phyloP scores from a whole-genome alignment of 2,888 invertebrate species.

The Camponotus fellah region DNA sequence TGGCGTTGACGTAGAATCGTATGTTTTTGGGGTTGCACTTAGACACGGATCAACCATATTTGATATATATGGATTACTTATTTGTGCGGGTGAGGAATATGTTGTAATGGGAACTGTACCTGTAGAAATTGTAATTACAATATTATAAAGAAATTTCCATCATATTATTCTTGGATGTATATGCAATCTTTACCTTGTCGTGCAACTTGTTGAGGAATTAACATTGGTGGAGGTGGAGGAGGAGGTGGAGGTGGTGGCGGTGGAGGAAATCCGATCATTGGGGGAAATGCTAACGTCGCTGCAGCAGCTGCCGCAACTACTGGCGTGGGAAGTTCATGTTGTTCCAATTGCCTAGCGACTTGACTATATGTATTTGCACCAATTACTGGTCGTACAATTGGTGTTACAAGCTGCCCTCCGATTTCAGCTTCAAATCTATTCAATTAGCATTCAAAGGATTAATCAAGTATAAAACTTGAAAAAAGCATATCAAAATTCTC shows the following conservation, averaged over 20 bases:
- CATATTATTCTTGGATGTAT: background rate
- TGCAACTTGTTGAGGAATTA: conserved; percentile 91
- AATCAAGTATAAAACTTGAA: background rate
- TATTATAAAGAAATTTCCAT: background rate
- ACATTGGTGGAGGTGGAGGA: conserved; percentile 89
- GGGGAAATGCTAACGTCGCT: conserved; percentile 85
- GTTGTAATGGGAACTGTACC: conserved; percentile 83
- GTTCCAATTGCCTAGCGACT: conserved; percentile 89
- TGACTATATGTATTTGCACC: conserved; percentile 91
- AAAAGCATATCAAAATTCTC: background rate
- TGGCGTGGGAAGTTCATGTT: conserved; percentile 87
- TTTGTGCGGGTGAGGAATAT: conserved; percentile 85
- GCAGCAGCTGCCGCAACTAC: conserved; percentile 83
- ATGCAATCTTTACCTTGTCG: conserved; percentile 82
- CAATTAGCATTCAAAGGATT: conserved; percentile 17
- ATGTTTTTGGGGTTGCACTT: conserved; percentile 86
- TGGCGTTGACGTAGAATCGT: conserved; percentile 82
- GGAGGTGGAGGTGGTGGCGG: conserved; percentile 91
- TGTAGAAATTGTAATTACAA: conserved; percentile 53
- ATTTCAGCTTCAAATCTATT: conserved; percentile 95
- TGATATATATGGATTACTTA: conserved; percentile 82
- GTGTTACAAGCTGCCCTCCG: conserved; percentile 88
- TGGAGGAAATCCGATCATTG: conserved; percentile 89
- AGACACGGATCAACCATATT: conserved; percentile 82
- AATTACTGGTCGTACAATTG: conserved; percentile 89